Evolutionary conservation across 2,888 invertebrate species (phyloP), one percentile per base, ranked within the genome.

Genomic region (Esperia sulphurella): DNA sequence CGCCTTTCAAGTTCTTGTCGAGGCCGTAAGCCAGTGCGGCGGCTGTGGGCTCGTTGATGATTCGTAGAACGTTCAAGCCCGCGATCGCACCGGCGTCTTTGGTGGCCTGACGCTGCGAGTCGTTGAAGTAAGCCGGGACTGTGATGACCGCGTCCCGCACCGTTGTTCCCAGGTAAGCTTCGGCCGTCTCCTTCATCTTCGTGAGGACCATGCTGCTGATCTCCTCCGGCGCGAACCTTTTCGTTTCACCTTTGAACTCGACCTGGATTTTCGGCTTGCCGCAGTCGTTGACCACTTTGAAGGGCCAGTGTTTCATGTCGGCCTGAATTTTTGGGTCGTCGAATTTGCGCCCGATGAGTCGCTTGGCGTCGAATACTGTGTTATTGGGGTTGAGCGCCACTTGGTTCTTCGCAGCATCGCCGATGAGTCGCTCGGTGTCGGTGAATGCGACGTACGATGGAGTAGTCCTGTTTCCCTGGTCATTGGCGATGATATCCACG

Each of bases 51-150:
- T 96, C 95, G 74, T 95, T 95, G 61, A 95, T 95, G 21, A 21
- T 21, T 2, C 21, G 21, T 5, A 21, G 21, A 2, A 21, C 21
- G 21, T 21, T 21, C 21, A 96, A 71, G 0, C 96, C 96, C 33
- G 96, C 93, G 64, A 94, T 94, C 33, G 91, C 91, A 1, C 95
- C 96, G 39, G 95, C 95, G 81, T 96, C 96, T 75, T 96, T 96
- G 29, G 95, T 95, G 37, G 94, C 92, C 21, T 21, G 21, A 2
- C 21, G 21, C 21, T 21, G 21, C 21, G 21, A 21, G 21, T 21
- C 21, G 21, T 21, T 21, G 21, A 21, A 21, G 21, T 21, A 21
- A 2, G 21, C 21, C 21, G 21, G 21, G 21, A 21, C 72, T 93
- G 92, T 94, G 55, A 94, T 83, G 0, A 94, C 94, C 0, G 93